Conservation (phyloP, 2,113 vertebrate species). For the Lonchura striata region DNA sequence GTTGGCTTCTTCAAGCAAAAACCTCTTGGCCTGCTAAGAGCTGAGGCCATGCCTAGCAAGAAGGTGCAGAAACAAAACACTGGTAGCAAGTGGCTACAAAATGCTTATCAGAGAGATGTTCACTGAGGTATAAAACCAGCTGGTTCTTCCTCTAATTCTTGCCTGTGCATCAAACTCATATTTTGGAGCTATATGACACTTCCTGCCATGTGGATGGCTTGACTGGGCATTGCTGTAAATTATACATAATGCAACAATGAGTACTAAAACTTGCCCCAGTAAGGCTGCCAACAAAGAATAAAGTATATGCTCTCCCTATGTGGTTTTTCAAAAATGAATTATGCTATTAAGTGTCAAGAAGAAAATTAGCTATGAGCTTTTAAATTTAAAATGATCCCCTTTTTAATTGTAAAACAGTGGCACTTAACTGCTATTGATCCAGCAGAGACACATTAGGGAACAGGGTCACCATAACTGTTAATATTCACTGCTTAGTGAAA, state of each 20-base stretch:
- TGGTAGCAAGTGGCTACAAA: background rate
- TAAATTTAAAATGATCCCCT: constrained; percentile 84
- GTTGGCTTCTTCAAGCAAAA: background rate
- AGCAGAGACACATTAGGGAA: constrained; percentile 94
- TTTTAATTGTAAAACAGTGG: constrained; percentile 99
- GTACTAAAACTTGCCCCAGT: constrained; percentile 33
- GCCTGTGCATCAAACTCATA: background rate
- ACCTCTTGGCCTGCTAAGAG: background rate
- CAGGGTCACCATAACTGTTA: constrained; percentile 98
- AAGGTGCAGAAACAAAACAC: background rate
- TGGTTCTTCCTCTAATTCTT: background rate
- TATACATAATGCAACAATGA: constrained; percentile 34
- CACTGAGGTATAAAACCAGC: background rate
- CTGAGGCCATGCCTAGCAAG: background rate
- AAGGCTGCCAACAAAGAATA: constrained; percentile 43
- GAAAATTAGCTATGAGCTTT: constrained; percentile 84
- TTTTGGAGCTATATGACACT: constrained; percentile 32
- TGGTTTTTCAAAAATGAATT: constrained; percentile 83
- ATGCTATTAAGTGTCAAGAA: constrained; percentile 80
- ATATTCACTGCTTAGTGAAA: constrained; percentile 97
- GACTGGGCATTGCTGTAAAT: constrained; percentile 39
- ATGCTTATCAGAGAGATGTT: background rate
- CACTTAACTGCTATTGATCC: constrained; percentile 99
- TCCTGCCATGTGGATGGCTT: background rate
- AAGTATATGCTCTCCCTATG: constrained; percentile 68